Conservation (phyloP, 2,888 invertebrate species). For the Orchestes rusci region DNA sequence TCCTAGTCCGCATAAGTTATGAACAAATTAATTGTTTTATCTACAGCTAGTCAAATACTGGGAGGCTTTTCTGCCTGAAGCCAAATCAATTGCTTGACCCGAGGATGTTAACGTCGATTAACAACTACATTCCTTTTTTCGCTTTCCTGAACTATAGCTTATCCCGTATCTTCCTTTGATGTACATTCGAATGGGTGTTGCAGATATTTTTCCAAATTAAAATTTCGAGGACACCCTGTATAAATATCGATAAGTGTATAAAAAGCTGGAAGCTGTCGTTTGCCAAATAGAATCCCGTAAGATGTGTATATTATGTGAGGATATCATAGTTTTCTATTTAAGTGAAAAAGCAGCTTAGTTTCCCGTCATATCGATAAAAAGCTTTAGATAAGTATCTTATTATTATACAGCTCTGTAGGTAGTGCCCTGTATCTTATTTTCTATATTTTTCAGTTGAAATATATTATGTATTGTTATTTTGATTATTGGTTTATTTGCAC, state of each 20-base stretch:
- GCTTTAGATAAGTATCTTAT: conserved; percentile 5
- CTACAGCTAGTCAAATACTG: conserved; percentile 83
- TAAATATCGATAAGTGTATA: too few relatives aligned
- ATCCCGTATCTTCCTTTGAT: too few relatives aligned
- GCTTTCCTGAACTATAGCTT: conserved; percentile 35
- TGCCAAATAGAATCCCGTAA: too few relatives aligned
- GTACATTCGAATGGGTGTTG: too few relatives aligned
- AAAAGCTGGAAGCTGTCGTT: too few relatives aligned
- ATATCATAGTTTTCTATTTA: not conserved
- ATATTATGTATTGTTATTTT: conserved; percentile 7
- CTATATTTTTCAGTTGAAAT: conserved; percentile 3
- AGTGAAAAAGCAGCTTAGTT: not conserved
- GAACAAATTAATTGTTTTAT: not conserved
- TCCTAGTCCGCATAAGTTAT: not conserved
- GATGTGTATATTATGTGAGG: too few relatives aligned
- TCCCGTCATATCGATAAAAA: not conserved
- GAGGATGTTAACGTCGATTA: conserved; percentile 42
- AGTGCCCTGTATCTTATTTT: not conserved
- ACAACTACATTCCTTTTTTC: conserved; percentile 44
- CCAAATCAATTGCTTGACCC: conserved; percentile 81
- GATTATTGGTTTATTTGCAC: too few relatives aligned
- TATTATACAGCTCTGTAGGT: not conserved
- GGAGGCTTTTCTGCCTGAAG: conserved; percentile 95
- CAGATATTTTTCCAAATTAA: too few relatives aligned
- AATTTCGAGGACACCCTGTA: too few relatives aligned